A percentile compares a stretch with the other conserved stretches of the same genome.
phyloP scores from a whole-genome alignment of 1,140 invertebrate species.

The Saccostrea echinata region DNA sequence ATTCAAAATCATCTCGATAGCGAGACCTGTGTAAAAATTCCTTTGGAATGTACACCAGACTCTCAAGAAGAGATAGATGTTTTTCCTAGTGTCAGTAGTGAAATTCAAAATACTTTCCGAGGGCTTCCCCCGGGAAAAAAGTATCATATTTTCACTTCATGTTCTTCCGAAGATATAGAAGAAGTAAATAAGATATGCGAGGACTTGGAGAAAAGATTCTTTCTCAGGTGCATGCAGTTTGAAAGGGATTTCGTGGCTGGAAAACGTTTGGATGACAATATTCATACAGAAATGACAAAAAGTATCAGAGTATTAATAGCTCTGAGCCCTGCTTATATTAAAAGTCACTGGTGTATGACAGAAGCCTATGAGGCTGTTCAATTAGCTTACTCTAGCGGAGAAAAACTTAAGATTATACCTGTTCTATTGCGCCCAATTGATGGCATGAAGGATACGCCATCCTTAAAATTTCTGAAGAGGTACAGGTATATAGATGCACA shows the following conservation, averaged over 20 bases:
- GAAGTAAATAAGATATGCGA: not conserved
- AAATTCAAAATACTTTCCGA: not conserved
- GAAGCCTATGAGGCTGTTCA: not conserved
- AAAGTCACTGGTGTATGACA: conserved; percentile 3
- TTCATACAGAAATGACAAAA: conserved; percentile 17
- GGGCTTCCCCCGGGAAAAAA: not conserved
- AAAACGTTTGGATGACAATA: conserved; percentile 6
- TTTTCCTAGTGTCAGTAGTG: not conserved
- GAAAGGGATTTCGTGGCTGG: conserved; percentile 11
- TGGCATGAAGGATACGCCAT: not conserved
- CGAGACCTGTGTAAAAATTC: not conserved
- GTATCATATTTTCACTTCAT: conserved; percentile 27
- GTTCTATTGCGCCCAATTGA: not conserved
- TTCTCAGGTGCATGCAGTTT: conserved; percentile 1
- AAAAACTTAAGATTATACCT: conserved; percentile 28
- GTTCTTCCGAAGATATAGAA: not conserved
- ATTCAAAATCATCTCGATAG: not conserved
- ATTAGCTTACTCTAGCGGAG: not conserved
- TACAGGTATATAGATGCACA: conserved; percentile 37
- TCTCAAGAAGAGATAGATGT: not conserved
- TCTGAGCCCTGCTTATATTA: not conserved
- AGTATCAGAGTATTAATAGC: not conserved
- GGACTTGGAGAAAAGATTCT: not conserved
- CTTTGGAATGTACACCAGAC: not conserved
- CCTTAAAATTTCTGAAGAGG: conserved; percentile 11